Conservation (phyloP, 2,888 invertebrate genomes). For the Brachypterus glaber region DNA sequence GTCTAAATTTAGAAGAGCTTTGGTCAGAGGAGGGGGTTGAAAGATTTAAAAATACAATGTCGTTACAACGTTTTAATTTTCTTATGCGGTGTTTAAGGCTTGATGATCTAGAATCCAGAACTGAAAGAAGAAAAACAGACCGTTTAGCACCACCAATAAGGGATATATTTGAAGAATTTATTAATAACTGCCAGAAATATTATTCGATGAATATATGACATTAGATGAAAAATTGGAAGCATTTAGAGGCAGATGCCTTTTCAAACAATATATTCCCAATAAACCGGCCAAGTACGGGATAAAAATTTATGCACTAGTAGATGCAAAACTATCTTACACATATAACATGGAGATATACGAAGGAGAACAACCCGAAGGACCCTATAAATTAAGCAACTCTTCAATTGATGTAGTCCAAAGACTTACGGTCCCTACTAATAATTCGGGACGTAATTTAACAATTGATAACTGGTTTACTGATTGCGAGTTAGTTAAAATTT, state of each 20-base stretch:
- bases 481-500: conserved; percentile 5
- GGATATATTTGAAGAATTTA: conserved; percentile 8
- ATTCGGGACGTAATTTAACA: conserved; percentile 16
- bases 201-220: conserved; percentile 13
- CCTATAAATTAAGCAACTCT: conserved; percentile 13
- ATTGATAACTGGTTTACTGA: conserved; percentile 18
- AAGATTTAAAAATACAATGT: conserved; percentile 6
- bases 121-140: too few relatives aligned
- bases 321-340: conserved; percentile 13
- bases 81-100: conserved; percentile 9
- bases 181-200: conserved; percentile 7
- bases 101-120: conserved; percentile 9
- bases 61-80: conserved; percentile 12
- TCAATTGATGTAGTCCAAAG: conserved; percentile 13
- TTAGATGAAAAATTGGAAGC: conserved; percentile 15
- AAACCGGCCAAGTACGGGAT: conserved; percentile 17
- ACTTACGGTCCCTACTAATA: conserved; percentile 9
- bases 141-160: conserved; percentile 9
- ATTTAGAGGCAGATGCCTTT: conserved; percentile 18
- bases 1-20: conserved; percentile 5
- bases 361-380: conserved; percentile 15
- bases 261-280: conserved; percentile 17
- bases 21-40: conserved; percentile 1
- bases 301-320: conserved; percentile 16
- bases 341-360: conserved; percentile 16